Evolutionary conservation across 64 coral and sea anemone genomes (phyloP), one percentile per base, ranked within the genome.

Genomic region (Dendronephthya gigantea): DNA sequence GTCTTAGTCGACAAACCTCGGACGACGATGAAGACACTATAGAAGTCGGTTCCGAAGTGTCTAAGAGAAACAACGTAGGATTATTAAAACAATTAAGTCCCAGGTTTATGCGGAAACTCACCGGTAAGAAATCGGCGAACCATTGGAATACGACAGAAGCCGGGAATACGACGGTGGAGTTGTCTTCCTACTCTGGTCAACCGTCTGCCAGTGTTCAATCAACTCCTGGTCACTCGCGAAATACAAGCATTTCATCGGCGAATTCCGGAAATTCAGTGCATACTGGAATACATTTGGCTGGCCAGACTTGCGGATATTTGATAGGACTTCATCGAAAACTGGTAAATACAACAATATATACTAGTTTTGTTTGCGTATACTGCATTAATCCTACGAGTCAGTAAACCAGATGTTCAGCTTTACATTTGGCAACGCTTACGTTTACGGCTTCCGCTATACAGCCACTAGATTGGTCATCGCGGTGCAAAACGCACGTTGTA

Each of bases 271-370:
- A 79, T n/a, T 56, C 95, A 38, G 90, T 92, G 19, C 40, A 39
- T 66, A 40, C 5, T 49, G 94, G 91, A 56, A 89, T 86, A 19
- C 87, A 34, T 17, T 16, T 35, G 27, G 29, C 72, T 4, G 10
- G 10, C 89, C 39, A 90, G 90, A 51, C 72, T 91, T 23, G 95
- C 85, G 92, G 95, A 33, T 98, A 93, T 90, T 92, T 92, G 58
- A 92, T 98, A 31, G 95, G 89, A 48, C 86, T 98, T 85, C 92
- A 98, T 72, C 68, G 95, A 25, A 98, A 98, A 89, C 87, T 91
- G 90, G 95, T 98, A 40, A 85, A 91, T 92, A 32, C 7, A 35
- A 45, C 41, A 11, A 45, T 45, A 45, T 45, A 6, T 27, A 0
- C 27, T 15, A 83, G n/a, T n/a, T n/a, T n/a, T 49, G 12, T 39